Base-by-base conservation (phyloP, 2,888 invertebrate genomes). In the Aleiodes testaceus region DNA sequence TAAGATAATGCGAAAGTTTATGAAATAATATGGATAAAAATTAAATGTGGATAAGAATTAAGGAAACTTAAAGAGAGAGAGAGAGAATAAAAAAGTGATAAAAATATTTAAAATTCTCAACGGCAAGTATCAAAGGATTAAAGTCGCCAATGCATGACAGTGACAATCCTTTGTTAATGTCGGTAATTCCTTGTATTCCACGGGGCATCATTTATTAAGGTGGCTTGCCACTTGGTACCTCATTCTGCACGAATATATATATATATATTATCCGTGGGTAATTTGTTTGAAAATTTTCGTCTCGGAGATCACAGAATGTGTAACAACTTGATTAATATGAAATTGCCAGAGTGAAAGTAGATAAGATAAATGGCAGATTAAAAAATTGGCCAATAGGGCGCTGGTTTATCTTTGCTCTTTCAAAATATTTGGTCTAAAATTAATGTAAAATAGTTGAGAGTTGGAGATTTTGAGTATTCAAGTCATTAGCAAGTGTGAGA, bases 151-250 rank as follows among this genome's bases (percentile, higher is more conserved):
- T 42, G 73, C 79, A 80, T 78, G 50, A 78, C 81, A 81, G 75
- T 80, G 81, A 83, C 82, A 82, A 81, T 79, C 80, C 79, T 75
- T 82, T 79, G 78, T 80, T 83, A 83, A 83, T 82, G 80, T 75
- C 74, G 73, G 79, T 77, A 79, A 83, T 83, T 80, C 77, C 82
- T 82, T 82, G 81, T 53, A 52, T 77, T 79, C 77, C 80, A 72
- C 69, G 65, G 74, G 73, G 74, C 52, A 76, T 70, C 80, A 82
- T 82, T 82, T 83, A 79, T 82, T 79, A 77, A 78, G 79, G 72
- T 72, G 20, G 49, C 55, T 14, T 45, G 14, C 75, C 76, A 75
- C 74, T 72, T 69, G 70, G 77, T 72, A 70, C 72, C 74, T 75
- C 75, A 77, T 74, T 75, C 7, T 61, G 18, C 20, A 9, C 36